Evolutionary conservation across 2,888 invertebrate species (phyloP).

Genomic region (Lepidocyrtinus sp.): DNA sequence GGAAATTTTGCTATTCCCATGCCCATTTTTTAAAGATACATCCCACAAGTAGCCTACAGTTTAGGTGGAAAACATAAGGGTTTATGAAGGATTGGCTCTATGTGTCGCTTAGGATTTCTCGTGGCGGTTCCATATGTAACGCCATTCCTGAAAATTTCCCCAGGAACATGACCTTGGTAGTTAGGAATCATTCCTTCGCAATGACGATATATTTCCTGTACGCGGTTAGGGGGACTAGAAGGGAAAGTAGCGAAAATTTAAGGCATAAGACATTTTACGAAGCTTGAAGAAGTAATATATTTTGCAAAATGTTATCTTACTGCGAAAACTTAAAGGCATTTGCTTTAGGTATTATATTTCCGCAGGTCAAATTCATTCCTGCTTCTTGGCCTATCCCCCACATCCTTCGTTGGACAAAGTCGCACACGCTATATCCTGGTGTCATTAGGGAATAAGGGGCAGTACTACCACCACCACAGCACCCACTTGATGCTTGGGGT

Average conservation of each 20-base stretch:
- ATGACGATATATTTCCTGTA: conserved; percentile 64
- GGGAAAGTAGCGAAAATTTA: background rate
- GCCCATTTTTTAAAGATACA: too few relatives aligned
- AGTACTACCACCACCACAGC: conserved; percentile 28
- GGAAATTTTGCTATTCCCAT: too few relatives aligned
- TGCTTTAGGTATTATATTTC: conserved; percentile 51
- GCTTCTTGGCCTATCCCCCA: conserved; percentile 65
- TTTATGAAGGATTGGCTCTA: conserved; percentile 49
- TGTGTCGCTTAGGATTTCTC: conserved; percentile 62
- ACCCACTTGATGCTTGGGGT: background rate
- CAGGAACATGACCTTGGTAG: conserved; percentile 69
- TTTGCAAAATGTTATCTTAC: conserved; percentile 33
- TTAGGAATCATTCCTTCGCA: conserved; percentile 68
- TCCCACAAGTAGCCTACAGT: too few relatives aligned
- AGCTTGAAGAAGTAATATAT: background rate
- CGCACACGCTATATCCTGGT: conserved; percentile 60
- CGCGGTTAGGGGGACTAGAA: conserved; percentile 61
- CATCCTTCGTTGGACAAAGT: conserved; percentile 62
- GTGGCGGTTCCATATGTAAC: conserved; percentile 65
- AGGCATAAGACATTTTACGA: background rate
- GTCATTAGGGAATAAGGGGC: conserved; percentile 42
- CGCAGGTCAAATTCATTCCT: conserved; percentile 54
- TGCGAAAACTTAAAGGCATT: conserved; percentile 58
- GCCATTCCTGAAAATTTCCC: conserved; percentile 62
- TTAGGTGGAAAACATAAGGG: conserved; percentile 65